Base-by-base conservation (phyloP, 2,888 invertebrate genomes). In the Yponomeuta plumbellus region DNA sequence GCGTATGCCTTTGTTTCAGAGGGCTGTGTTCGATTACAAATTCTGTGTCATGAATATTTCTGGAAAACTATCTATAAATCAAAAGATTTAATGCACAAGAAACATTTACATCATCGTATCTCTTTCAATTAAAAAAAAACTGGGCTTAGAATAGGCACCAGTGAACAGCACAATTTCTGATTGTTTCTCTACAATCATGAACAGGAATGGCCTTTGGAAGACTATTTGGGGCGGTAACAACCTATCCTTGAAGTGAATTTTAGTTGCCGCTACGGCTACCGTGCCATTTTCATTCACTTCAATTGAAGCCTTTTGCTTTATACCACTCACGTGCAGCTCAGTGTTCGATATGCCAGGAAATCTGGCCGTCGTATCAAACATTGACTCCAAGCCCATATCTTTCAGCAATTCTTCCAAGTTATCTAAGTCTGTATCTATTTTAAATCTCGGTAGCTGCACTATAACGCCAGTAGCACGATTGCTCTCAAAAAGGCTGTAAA, bases 391-490 rank as follows among this genome's bases (percentile, higher is more conserved):
- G 0, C 89, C 90, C 88, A 90, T 89, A 68, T 88, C 88, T 0
- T 73, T 74, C 0, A 90, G 71, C 1, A 87, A 69, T 56, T 91
- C 89, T 79, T 85, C 94, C 85, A 70, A 73, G 68, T 88, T 86
- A 65, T 79, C 81, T 22, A 88, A 72, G 20, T 88, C 84, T 0
- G 94, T 93, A 1, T 86, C 77, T 6, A 93, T 86, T 67, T 87
- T 90, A 73, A 95, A 94, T 71, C 90, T 88, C 0, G 95, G 95
- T 57, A 95, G 71, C 71, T 91, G 87, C 0, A 94, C 92, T 40
- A 86, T 83, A 0, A 93, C 74, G 17, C 17, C 44, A 0, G 0
- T 0, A 17, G 17, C 17, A 52, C 44, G 44, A 5, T 17, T 34
- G 34, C 34, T 52, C 44, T 52, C 44, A 5, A 52, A 52, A 17